phyloP scores from a whole-genome alignment of 2,113 vertebrate species.

The Lophotis ruficrista region DNA sequence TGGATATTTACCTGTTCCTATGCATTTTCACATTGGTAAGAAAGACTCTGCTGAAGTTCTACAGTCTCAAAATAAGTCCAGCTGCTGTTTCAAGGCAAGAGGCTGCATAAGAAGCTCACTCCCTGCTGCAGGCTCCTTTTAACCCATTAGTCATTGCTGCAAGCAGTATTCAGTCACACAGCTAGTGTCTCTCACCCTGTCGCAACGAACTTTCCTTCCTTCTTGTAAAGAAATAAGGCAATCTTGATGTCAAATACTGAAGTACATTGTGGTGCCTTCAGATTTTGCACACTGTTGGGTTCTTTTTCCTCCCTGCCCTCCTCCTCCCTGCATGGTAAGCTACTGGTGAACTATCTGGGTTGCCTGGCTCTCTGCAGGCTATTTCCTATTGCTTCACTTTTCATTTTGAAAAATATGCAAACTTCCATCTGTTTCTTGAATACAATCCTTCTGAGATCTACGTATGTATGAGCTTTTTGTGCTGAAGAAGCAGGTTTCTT shows the following conservation, averaged over 20 bases:
- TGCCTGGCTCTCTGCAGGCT: slow-evolving; percentile 14
- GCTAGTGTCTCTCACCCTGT: background rate
- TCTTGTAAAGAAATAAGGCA: background rate
- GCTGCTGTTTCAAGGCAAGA: background rate
- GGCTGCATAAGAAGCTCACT: background rate
- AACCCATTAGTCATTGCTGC: background rate
- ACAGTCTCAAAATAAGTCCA: background rate
- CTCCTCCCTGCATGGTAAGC: background rate
- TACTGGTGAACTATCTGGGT: background rate
- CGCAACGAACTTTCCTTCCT: background rate
- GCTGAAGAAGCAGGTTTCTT: slow-evolving; percentile 32
- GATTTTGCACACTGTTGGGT: background rate
- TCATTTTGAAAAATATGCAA: slow-evolving; percentile 53
- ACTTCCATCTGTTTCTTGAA: slow-evolving; percentile 66
- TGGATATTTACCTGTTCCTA: background rate
- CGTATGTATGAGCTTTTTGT: slow-evolving; percentile 35
- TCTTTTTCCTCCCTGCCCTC: background rate
- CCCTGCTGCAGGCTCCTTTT: background rate
- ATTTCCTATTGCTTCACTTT: slow-evolving; percentile 23
- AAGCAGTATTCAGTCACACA: background rate
- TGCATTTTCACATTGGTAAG: background rate
- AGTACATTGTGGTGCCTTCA: background rate
- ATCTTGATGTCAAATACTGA: background rate
- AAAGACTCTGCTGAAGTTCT: background rate
- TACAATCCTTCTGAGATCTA: slow-evolving; percentile 56